Evolutionary conservation across 2,113 vertebrate genomes (phyloP).

Genomic region (Gallinago media): DNA sequence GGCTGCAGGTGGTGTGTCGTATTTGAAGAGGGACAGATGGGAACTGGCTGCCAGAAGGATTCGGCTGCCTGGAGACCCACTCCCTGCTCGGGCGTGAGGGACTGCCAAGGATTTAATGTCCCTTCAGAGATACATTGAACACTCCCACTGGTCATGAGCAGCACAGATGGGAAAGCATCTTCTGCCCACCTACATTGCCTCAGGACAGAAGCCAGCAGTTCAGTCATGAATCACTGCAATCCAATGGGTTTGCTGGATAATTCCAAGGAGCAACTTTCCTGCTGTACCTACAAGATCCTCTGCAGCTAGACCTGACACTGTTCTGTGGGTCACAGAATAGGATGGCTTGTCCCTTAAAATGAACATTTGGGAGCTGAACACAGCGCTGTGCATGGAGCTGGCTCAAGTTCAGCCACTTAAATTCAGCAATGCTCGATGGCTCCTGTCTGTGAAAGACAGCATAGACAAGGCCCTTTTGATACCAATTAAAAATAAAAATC

Average conservation of each 20-base stretch:
- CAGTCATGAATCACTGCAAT: neutral
- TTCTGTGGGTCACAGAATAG: neutral
- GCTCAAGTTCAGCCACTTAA: neutral
- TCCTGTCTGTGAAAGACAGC: neutral
- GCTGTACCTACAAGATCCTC: neutral
- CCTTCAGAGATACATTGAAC: neutral
- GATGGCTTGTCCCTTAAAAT: neutral
- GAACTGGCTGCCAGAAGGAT: neutral
- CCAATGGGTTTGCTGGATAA: neutral
- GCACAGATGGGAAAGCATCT: neutral
- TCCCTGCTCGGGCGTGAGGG: neutral
- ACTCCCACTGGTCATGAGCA: neutral
- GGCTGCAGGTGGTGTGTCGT: neutral
- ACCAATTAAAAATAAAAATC: neutral
- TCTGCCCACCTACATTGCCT: neutral
- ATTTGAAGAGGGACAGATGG: neutral
- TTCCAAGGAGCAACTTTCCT: neutral
- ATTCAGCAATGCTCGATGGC: neutral
- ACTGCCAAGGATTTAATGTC: neutral
- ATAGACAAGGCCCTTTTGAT: fast-evolving
- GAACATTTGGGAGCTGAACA: neutral
- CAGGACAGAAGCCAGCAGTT: neutral
- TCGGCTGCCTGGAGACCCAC: neutral
- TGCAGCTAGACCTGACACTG: neutral
- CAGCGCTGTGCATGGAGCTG: neutral